Base-by-base conservation (phyloP, 1,140 invertebrate species). In the Drosophila persimilis region DNA sequence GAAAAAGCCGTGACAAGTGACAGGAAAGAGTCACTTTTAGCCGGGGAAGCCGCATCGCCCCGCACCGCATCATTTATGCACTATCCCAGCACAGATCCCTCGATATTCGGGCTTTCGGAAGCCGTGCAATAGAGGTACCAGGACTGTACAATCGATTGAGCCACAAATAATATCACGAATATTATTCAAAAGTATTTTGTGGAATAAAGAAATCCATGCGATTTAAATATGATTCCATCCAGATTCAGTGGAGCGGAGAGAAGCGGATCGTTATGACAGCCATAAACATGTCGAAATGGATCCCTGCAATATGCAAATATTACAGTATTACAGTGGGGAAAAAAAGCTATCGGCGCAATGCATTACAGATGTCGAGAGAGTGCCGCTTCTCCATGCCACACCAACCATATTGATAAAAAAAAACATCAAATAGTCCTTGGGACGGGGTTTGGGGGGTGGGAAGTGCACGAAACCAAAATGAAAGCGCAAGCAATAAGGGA, bases 401-500 rank as follows among this genome's bases (percentile, higher is more conserved):
- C 13, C 29, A 9, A 39, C n/a, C n/a, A 22, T 48, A 69, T 70
- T 70, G 66, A 70, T 70, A 61, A 55, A 53, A 77, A 58, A 47
- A 52, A 58, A 41, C 47, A 47, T 50, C 39, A 48, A 75, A 61
- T 71, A 61, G 41, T 57, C 69, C 62, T 13, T 13, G 11, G 3
- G 3, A 13, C 11, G 13, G 35, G 1, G 17, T 15, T 15, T 0
- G 35, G 11, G 11, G 35, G 11, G 3, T 44, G 50, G 57, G 63
- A 71, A 61, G 66, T 57, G 66, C 69, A 35, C 17, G 43, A 67
- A 69, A 52, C 51, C 47, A 47, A 79, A 67, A 73, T 57, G 69
- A 81, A 81, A 77, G 56, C 80, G 45, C 73, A 54, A 64, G 67
- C 78, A 81, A 83, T 81, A 77, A 77, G 69, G 69, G 73, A 81